Base-by-base conservation (phyloP, 2,888 invertebrate genomes). In the Trachelus stipa region DNA sequence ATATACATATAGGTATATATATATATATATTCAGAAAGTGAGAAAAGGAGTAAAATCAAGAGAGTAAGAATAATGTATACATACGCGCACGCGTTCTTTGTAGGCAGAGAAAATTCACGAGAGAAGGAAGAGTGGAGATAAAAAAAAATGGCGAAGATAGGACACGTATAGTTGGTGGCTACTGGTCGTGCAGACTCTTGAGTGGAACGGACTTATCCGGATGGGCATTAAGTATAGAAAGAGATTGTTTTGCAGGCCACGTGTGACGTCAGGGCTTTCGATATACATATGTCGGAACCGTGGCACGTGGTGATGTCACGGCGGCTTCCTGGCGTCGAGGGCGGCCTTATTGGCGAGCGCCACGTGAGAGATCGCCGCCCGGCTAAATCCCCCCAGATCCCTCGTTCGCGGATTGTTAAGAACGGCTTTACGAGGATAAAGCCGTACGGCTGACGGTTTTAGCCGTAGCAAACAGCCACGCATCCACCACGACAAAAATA, bases 401-500 rank as follows among this genome's bases (percentile, higher is more conserved):
- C 74, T 37, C 76, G 73, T 73, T 73, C 76, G 74, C 81, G 76
- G 77, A 69, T 69, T 33, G 69, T 34, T 68, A 30, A 30, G 33
- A 31, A 37, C 56, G 12, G 75, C 40, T 73, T 73, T 33, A 69
- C 76, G 80, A 68, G 77, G 80, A 79, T 73, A 74, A 69, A 77
- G 69, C 69, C 68, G 79, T 77, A 71, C 76, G 74, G 77, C 79
- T 76, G 79, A 78, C 84, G 79, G 79, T 75, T 81, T 81, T 80
- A 77, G 78, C 81, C 79, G 82, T 79, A 82, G 80, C 83, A 81
- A 85, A 85, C 82, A 83, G 81, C 80, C 79, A 80, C 82, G 83
- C 81, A 83, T 85, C 84, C 76, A 78, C 78, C 73, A 56, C 79
- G 84, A 85, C 84, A 82, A 85, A 85, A 85, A 85, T 85, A 85